Base-by-base conservation (phyloP, 2,797 vertebrate genomes). In the Epinephelus coioides region DNA sequence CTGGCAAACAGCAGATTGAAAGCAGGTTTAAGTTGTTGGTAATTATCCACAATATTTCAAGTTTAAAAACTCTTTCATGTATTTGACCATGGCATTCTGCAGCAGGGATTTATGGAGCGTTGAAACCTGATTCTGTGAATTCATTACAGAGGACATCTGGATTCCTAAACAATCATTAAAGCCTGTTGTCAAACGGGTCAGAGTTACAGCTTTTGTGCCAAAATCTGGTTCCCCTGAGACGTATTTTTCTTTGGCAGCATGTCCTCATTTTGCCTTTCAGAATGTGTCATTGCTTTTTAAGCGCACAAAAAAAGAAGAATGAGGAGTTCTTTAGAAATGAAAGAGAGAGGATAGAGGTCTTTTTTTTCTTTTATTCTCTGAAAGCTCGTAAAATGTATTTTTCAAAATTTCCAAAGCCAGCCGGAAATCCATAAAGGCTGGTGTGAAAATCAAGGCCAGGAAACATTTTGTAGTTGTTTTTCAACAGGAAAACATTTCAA, bases 161-260 rank as follows among this genome's bases (percentile, higher is more conserved):
- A 76, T 63, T n/a, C 17, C 14, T 15, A 4, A 75, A 65, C 51
- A 50, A 25, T 23, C 44, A 17, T 61, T 47, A 23, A 40, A 56
- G 34, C 38, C 27, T 57, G 5, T 44, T 38, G 47, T 69, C 54
- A 68, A 23, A 68, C 1, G 4, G 40, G 54, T 79, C 55, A 66
- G 53, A 51, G 23, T 51, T 47, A 21, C 1, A 13, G 18, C 25
- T 75, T 15, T n/a, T 38, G 40, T 53, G 57, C 69, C 73, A 77
- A 65, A 75, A 69, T 70, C 27, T 34, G 57, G 34, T 61, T 77
- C 76, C 50, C 51, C 4, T 47, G 17, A 54, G n/a, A 82, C 57
- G 17, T 12, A 38, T 47, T 61, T 47, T 34, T 34, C 21, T 68
- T 9, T n/a, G 13, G 49, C 62, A 23, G 46, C 0, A 19, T 5